phyloP scores from a whole-genome alignment of 2,113 vertebrate species.

The Gobio gobio region DNA sequence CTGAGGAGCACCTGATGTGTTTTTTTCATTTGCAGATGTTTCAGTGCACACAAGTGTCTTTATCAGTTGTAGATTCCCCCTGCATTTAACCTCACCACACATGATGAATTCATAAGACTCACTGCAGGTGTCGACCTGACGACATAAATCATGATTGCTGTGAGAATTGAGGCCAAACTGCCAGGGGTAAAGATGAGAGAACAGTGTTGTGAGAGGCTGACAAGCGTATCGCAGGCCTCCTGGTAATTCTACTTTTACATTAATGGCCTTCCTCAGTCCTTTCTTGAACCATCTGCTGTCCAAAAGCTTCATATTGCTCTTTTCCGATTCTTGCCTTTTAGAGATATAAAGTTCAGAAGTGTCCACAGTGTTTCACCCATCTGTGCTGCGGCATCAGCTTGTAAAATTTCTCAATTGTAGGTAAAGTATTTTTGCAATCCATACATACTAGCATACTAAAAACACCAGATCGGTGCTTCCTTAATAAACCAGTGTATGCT shows the following conservation, averaged over 20 bases:
- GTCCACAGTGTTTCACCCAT: background rate
- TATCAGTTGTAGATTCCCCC: background rate
- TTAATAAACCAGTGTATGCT: too few relatives aligned
- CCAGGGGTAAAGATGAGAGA: background rate
- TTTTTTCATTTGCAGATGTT: background rate
- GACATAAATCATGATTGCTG: constrained; percentile 15
- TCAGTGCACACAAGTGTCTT: background rate
- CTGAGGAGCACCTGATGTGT: background rate
- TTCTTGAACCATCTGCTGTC: background rate
- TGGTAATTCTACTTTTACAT: constrained; percentile 2
- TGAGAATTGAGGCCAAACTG: constrained; percentile 25
- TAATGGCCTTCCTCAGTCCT: background rate
- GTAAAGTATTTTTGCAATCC: background rate
- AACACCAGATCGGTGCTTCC: too few relatives aligned
- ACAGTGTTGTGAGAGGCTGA: background rate
- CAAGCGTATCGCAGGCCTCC: background rate
- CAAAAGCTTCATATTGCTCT: background rate
- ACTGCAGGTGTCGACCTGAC: constrained; percentile 19
- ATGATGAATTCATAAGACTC: background rate
- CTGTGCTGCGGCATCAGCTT: background rate
- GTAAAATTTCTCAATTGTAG: background rate
- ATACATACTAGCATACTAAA: too few relatives aligned
- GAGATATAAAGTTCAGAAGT: background rate
- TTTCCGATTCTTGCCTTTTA: background rate
- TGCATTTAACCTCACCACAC: constrained; percentile 5